A percentile compares a stretch with the other conserved stretches of the same genome.
These are phyloP conservation scores for Xenus cinereus DNA, from an alignment of 2,113 vertebrate genomes.

Conservation along the genomic window DNA sequence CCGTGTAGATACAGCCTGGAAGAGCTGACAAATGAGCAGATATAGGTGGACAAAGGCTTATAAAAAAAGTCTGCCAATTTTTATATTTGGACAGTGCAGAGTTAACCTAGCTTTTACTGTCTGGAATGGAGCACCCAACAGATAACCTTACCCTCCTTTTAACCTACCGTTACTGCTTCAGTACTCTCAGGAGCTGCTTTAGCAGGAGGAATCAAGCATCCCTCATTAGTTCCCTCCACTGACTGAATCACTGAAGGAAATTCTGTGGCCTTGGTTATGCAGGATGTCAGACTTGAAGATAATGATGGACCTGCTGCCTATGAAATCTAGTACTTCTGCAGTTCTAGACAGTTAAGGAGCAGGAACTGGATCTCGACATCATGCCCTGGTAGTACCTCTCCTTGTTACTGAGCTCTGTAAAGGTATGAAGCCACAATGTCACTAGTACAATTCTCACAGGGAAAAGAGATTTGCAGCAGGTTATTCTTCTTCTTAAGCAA, in stretches of 20 bases:
- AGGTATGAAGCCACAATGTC: background rate
- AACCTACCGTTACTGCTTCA: background rate
- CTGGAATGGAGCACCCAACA: background rate
- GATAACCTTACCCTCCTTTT: background rate
- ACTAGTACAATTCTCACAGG: background rate
- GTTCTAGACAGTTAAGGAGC: background rate
- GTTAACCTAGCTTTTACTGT: background rate
- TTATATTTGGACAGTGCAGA: background rate
- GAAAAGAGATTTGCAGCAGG: background rate
- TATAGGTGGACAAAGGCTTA: background rate
- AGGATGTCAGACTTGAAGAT: background rate
- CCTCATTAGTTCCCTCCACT: background rate
- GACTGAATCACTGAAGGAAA: background rate
- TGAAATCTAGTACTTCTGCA: background rate
- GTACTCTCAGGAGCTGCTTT: slow-evolving; percentile 1
- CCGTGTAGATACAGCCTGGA: background rate
- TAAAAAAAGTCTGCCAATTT: background rate
- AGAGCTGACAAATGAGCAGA: background rate
- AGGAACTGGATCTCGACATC: background rate
- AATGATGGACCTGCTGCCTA: background rate
- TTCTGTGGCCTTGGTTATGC: background rate
- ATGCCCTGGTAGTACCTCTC: background rate
- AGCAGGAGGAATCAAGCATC: background rate
- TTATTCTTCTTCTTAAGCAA: background rate
- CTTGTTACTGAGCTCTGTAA: background rate